Conservation (phyloP, 1,140 invertebrate species). For the Mylabris phalerata region DNA sequence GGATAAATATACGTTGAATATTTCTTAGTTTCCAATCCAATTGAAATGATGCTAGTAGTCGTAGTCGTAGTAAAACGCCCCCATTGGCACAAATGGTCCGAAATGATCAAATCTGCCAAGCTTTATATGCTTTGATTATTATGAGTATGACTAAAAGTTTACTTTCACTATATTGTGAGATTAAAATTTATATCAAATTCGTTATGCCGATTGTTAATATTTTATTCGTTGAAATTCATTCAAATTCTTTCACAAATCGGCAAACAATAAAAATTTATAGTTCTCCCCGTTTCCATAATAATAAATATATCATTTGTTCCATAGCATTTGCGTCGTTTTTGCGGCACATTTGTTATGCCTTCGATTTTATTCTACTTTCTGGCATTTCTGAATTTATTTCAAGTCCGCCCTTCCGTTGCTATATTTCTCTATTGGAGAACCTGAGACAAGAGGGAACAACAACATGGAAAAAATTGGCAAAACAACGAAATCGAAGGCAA, state of each 20-base stretch:
- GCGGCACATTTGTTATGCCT: constrained; percentile 33
- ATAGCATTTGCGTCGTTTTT: constrained; percentile 34
- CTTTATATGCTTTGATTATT: constrained; percentile 33
- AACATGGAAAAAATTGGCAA: no score
- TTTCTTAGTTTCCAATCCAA: not conserved
- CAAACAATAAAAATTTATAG: constrained; percentile 26
- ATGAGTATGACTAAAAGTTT: constrained; percentile 13
- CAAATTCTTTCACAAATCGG: constrained; percentile 8
- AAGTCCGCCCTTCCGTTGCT: constrained; percentile 22
- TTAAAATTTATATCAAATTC: no score
- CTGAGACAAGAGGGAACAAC: no score
- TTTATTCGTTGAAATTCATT: not conserved
- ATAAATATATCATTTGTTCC: constrained; percentile 36
- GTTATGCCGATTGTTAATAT: no score
- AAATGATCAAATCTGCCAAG: constrained; percentile 35
- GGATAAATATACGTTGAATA: constrained; percentile 1
- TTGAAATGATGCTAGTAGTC: constrained; percentile 1
- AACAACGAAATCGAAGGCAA: constrained; percentile 7
- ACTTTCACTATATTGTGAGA: constrained; percentile 15
- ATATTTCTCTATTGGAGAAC: constrained; percentile 26
- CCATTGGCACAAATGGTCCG: constrained; percentile 35
- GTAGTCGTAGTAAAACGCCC: constrained; percentile 25
- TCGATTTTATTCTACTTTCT: constrained; percentile 30
- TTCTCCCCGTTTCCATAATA: constrained; percentile 23
- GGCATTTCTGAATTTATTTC: constrained; percentile 26